Evolutionary conservation across 2,797 vertebrate species (phyloP), one percentile per base, ranked within the genome.

Genomic region (Podarcis siculus): DNA sequence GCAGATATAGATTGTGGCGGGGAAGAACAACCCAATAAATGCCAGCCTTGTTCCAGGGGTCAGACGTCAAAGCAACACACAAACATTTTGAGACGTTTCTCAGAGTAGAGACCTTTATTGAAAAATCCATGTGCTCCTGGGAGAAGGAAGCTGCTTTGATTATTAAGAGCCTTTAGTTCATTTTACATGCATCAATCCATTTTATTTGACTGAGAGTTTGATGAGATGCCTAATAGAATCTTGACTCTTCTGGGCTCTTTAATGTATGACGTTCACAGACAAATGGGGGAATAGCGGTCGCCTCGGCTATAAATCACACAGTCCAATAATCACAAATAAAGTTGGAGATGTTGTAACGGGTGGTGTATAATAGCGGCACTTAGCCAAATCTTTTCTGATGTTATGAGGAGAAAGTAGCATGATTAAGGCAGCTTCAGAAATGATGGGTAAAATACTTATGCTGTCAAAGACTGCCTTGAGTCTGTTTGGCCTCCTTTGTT

Each of bases 11-110:
- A 89, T 93, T 91, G 83, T 61, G 87, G 88, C 87, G 89, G 55
- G 87, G 91, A 75, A 49, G 3, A 58, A 66, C n/a, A 69, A 78
- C 93, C 87, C 86, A 88, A 13, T 84, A 86, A 61, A 77, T 78
- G 84, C 87, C 90, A 94, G 64, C 21, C 86, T 89, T 89, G 86
- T 90, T 92, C 90, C 93, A 82, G 76, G 83, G 76, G 89, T 92
- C 75, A 92, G 49, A 91, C 49, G 10, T 55, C 49, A 49, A 76
- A 83, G 42, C 32, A 25, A 66, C 37, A 66, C 23, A 58, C 73
- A 86, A 72, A 85, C 90, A 79, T 79, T 55, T n/a, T 75, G 69
- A 92, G 94, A 92, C 83, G 71, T 39, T 89, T 92, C 87, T 89
- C 55, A 82, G 35, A 82, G 42, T 32, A 82, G 39, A 92, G 73